These are phyloP conservation scores for Leucoma salicis DNA, from an alignment of 2,888 invertebrate genomes.

Conservation along the genomic window DNA sequence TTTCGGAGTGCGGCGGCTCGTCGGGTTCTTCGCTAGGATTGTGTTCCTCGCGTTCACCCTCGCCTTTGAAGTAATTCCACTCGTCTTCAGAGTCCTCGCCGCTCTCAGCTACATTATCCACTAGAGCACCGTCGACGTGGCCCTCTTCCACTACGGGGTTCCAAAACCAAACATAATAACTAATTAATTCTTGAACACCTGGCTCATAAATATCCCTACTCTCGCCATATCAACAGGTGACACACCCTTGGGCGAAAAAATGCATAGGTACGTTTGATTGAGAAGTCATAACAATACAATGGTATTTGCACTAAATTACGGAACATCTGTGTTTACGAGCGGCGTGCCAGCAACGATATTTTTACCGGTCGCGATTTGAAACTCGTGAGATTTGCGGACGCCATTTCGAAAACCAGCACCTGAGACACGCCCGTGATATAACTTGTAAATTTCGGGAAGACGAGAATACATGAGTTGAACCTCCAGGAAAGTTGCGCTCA, in stretches of 20 bases:
- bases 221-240: conserved; percentile 68
- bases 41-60: conserved; percentile 83
- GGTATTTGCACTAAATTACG: conserved; percentile 30
- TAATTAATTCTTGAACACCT: conserved; percentile 36
- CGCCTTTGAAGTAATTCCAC: conserved; percentile 91
- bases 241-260: conserved; percentile 60
- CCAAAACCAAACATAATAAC: conserved; percentile 33
- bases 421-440: conserved; percentile 67
- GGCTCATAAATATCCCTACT: conserved; percentile 39
- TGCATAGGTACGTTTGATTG: conserved; percentile 27
- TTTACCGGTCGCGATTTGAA: conserved; percentile 78
- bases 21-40: conserved; percentile 83
- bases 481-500: conserved; percentile 59
- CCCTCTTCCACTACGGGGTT: conserved; percentile 67
- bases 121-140: conserved; percentile 77
- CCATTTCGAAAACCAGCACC: conserved; percentile 67
- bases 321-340: conserved; percentile 39
- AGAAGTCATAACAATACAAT: neutral
- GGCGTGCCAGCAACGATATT: conserved; percentile 54
- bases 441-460: conserved; percentile 35
- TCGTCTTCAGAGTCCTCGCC: conserved; percentile 92
- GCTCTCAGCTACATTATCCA: conserved; percentile 89
- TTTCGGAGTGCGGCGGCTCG: conserved; percentile 72
- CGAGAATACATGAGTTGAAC: conserved; percentile 37
- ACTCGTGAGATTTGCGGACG: conserved; percentile 70